phyloP scores from a whole-genome alignment of 2,888 invertebrate species.

The Sisyra terminalis region DNA sequence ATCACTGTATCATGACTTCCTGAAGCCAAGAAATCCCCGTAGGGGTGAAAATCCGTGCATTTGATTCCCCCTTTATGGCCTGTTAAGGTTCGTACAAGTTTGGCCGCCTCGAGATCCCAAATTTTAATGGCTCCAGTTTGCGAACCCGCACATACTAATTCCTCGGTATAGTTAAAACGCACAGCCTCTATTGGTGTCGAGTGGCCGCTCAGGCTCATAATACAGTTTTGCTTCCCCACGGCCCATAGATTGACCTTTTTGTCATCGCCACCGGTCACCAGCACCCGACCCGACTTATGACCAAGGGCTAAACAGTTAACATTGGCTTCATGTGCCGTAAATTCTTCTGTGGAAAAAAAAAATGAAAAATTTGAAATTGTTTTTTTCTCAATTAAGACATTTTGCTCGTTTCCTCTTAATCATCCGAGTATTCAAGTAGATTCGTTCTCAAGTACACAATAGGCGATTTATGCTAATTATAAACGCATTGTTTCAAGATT shows the following conservation, averaged over 20 bases:
- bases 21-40: constrained; percentile 84
- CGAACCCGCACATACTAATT: constrained; percentile 88
- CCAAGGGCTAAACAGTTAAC: constrained; percentile 81
- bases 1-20: constrained; percentile 86
- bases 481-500: no score
- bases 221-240: constrained; percentile 85
- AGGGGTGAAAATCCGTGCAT: constrained; percentile 90
- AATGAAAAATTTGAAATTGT: no score
- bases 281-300: constrained; percentile 77
- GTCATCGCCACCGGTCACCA: constrained; percentile 92
- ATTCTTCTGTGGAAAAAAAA: no score
- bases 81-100: constrained; percentile 76
- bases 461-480: no score
- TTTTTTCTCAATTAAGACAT: no score
- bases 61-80: constrained; percentile 76
- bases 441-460: no score
- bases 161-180: constrained; percentile 85
- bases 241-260: constrained; percentile 96
- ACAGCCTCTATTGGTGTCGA: constrained; percentile 90
- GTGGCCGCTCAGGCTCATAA: constrained; percentile 91
- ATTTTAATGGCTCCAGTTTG: constrained; percentile 86
- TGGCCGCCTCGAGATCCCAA: constrained; percentile 91
- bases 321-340: constrained; percentile 72
- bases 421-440: no score
- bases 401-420: no score